Evolutionary conservation across 1,140 invertebrate genomes (phyloP).

Genomic region (Eulimnadia texana): DNA sequence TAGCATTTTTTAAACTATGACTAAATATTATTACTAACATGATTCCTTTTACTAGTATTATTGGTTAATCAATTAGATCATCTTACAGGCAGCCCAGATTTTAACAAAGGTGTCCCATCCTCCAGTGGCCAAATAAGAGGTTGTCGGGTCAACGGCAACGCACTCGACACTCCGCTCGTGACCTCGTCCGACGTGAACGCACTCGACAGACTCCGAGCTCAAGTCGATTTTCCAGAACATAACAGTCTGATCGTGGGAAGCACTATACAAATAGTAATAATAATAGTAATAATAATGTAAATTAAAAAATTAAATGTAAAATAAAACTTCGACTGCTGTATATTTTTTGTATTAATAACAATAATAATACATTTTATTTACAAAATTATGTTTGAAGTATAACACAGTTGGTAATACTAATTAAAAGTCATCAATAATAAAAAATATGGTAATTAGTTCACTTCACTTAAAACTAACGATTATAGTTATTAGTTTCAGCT

Average conservation of each 20-base stretch:
- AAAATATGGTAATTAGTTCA: no score
- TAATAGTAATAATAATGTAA: neutral
- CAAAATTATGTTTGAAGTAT: no score
- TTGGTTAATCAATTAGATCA: no score
- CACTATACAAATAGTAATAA: conserved; percentile 37
- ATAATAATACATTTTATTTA: no score
- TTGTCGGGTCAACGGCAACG: conserved; percentile 50
- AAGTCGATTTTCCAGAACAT: conserved; percentile 83
- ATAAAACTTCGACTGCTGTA: no score
- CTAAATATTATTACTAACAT: no score
- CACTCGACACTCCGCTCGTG: conserved; percentile 81
- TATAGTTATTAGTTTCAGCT: no score
- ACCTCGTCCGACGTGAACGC: conserved; percentile 63
- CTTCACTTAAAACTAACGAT: no score
- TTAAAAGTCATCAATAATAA: conserved; percentile 13
- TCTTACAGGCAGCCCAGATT: conserved; percentile 39
- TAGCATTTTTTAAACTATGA: no score
- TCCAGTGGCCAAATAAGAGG: conserved; percentile 63
- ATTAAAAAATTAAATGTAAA: no score
- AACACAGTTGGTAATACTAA: neutral
- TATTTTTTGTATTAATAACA: no score
- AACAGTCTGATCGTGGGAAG: conserved; percentile 81
- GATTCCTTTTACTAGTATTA: no score
- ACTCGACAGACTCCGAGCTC: conserved; percentile 56
- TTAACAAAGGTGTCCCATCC: conserved; percentile 65